Evolutionary conservation across 2,888 invertebrate species (phyloP).

Genomic region (Parascotia fuliginaria): DNA sequence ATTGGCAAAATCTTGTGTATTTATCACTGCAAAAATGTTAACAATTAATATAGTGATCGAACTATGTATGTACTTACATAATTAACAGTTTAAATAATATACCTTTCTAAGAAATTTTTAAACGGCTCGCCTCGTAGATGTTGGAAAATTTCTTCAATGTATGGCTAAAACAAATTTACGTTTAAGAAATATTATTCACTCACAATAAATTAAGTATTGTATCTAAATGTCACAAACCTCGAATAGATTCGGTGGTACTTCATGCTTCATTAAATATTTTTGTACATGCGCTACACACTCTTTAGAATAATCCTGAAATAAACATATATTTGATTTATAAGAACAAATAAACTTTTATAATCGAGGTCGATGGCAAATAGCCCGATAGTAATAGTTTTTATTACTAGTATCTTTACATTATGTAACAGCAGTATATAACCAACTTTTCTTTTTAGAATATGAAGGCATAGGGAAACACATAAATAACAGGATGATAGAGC

Average conservation of each 20-base stretch:
- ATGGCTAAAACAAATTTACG: conserved; percentile 91
- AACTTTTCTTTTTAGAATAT: too few species aligned
- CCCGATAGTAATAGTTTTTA: background rate
- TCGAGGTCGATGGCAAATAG: conserved; percentile 27
- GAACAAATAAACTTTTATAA: conserved; percentile 25
- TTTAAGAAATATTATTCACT: background rate
- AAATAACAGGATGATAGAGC: too few species aligned
- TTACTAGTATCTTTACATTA: too few species aligned
- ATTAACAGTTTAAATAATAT: conserved; percentile 34
- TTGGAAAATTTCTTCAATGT: conserved; percentile 99
- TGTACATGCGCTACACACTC: conserved; percentile 99
- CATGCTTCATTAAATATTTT: conserved; percentile 98
- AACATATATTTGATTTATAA: conserved; percentile 43
- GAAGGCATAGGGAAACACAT: too few species aligned
- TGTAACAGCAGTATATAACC: too few species aligned
- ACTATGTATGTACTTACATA: background rate
- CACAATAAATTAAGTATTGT: background rate
- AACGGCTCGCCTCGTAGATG: conserved; percentile 98
- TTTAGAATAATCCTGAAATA: conserved; percentile 97
- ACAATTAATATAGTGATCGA: background rate
- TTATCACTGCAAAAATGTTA: conserved; percentile 92
- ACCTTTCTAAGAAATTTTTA: conserved; percentile 99
- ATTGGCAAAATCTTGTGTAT: conserved; percentile 99
- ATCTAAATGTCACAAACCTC: conserved; percentile 88
- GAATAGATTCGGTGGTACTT: conserved; percentile 98